A percentile compares a stretch with the other conserved stretches of the same genome.
phyloP scores from a whole-genome alignment of 1,140 invertebrate genomes.

The Nephila pilipes region DNA sequence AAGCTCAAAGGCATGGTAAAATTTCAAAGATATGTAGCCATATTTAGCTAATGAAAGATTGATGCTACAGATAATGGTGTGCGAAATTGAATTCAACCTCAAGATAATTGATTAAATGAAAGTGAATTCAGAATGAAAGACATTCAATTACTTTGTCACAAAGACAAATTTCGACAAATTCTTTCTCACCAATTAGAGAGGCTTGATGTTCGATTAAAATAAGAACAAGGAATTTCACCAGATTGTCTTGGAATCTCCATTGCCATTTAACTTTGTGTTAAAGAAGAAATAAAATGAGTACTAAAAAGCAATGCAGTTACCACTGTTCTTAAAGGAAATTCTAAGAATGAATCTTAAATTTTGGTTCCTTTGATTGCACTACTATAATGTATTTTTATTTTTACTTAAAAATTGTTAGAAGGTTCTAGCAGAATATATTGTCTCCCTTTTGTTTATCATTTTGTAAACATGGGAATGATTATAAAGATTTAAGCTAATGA shows the following conservation, averaged over 20 bases:
- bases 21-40: not conserved
- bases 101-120: conserved; percentile 39
- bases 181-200: conserved; percentile 36
- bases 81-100: not conserved
- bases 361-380: not conserved
- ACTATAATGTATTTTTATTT: not conserved
- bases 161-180: conserved; percentile 5
- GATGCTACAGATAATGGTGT: not conserved
- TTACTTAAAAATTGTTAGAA: not conserved
- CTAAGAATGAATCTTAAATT: not conserved
- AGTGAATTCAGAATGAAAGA: conserved; percentile 6
- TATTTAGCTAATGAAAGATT: not conserved
- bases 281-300: not conserved
- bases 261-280: not conserved
- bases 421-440: not conserved
- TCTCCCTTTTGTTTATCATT: not conserved
- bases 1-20: no score
- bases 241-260: not conserved
- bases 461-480: not conserved
- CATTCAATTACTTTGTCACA: conserved; percentile 34
- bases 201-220: conserved; percentile 9
- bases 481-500: not conserved
- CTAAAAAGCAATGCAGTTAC: not conserved
- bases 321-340: no score
- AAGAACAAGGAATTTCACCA: not conserved